Evolutionary conservation across 2,797 vertebrate genomes (phyloP).

Genomic region (Podarcis lilfordi): DNA sequence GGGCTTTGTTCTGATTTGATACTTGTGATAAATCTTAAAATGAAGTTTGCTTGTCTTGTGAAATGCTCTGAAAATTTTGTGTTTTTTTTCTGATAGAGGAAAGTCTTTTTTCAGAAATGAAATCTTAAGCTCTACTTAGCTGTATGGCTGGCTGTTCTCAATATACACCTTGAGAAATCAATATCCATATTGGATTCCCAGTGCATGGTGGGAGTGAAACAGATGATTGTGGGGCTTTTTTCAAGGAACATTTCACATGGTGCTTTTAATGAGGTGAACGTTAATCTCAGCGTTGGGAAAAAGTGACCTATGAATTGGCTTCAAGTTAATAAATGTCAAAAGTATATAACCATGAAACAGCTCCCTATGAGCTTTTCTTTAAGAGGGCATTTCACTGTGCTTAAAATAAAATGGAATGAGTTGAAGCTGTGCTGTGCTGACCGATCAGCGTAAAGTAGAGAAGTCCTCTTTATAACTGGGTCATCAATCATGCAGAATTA

Average conservation of each 20-base stretch:
- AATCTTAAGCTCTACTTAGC: no score
- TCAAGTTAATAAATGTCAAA: background rate
- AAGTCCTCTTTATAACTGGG: background rate
- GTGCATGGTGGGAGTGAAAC: background rate
- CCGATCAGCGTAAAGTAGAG: background rate
- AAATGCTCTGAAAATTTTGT: background rate
- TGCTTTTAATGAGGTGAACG: conserved; percentile 1
- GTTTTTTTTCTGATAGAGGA: background rate
- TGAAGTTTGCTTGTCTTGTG: background rate
- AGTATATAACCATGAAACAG: background rate
- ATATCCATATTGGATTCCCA: no score
- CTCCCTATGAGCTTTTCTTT: background rate
- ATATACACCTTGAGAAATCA: background rate
- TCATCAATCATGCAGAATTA: conserved; percentile 6
- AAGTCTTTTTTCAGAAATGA: background rate
- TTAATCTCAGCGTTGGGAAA: background rate
- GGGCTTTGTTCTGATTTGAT: background rate
- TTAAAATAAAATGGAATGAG: background rate
- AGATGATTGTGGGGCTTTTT: background rate
- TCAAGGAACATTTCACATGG: background rate
- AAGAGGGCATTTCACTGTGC: background rate
- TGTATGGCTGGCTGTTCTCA: background rate
- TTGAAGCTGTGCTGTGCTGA: background rate
- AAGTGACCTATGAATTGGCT: conserved; percentile 1
- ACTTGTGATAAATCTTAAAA: background rate